These are phyloP conservation scores for Sarotherodon lohbergeri DNA, from an alignment of 2,113 vertebrate species.

Conservation along the genomic window DNA sequence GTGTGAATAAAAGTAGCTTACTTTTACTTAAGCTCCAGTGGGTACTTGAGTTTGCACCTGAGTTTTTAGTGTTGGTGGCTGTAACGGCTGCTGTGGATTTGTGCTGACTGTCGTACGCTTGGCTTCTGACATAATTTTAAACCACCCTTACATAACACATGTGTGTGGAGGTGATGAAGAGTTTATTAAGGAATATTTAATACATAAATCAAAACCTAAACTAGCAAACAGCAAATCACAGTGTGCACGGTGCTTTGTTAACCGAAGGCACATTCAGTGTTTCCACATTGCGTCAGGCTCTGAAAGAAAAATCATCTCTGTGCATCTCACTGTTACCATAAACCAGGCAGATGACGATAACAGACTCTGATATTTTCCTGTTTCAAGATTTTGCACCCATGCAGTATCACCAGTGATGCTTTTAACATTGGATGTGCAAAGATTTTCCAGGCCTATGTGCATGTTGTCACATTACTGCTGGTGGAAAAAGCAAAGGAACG, in stretches of 20 bases:
- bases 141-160: neutral
- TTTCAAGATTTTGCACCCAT: neutral
- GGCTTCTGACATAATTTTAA: neutral
- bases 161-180: neutral
- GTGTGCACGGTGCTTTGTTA: neutral
- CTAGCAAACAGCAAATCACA: neutral
- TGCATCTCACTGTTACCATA: neutral
- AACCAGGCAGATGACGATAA: neutral
- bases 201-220: neutral
- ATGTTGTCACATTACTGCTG: slow-evolving; percentile 35
- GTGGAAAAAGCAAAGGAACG: slow-evolving; percentile 29
- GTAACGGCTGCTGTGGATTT: neutral
- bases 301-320: neutral
- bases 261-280: neutral
- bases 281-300: neutral
- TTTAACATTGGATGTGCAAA: neutral
- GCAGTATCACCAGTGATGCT: slow-evolving; percentile 13
- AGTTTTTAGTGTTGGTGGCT: neutral
- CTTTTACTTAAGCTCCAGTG: neutral
- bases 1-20: neutral
- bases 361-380: neutral
- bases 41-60: neutral
- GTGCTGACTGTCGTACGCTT: neutral
- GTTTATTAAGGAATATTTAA: neutral
- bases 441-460: slow-evolving; percentile 5